Evolutionary conservation across 2,113 vertebrate species (phyloP).

Genomic region (Hirundichthys speculiger): DNA sequence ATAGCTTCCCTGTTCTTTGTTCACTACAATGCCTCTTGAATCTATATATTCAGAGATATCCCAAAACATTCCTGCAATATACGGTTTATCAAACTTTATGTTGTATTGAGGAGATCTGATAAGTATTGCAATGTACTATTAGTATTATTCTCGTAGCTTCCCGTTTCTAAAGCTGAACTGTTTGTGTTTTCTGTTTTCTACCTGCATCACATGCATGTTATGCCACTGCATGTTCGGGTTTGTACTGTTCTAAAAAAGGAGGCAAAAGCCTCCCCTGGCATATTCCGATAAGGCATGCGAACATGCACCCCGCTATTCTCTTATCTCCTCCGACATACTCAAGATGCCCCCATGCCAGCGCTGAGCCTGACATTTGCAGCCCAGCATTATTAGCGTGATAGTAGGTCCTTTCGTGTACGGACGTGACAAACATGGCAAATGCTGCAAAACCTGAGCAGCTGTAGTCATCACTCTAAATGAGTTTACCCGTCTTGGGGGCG

Average conservation of each 20-base stretch:
- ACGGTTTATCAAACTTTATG: too few relatives aligned
- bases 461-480: conserved; percentile 49
- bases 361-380: conserved; percentile 58
- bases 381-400: conserved; percentile 69
- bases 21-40: neutral
- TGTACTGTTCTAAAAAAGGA: conserved; percentile 57
- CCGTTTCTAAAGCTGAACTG: too few relatives aligned
- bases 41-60: neutral
- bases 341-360: conserved; percentile 65
- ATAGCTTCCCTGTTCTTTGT: conserved; percentile 14
- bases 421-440: conserved; percentile 65
- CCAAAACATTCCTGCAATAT: neutral
- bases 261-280: conserved; percentile 69
- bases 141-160: too few relatives aligned
- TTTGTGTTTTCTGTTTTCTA: neutral
- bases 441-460: conserved; percentile 20
- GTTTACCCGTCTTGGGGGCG: conserved; percentile 24
- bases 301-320: conserved; percentile 76
- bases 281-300: conserved; percentile 73
- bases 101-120: too few relatives aligned
- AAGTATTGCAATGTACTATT: too few relatives aligned
- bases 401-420: conserved; percentile 60
- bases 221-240: conserved; percentile 45
- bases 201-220: conserved; percentile 34
- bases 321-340: conserved; percentile 76